phyloP scores from a whole-genome alignment of 1,140 invertebrate species.

The Hyposmocoma kahamanoa region DNA sequence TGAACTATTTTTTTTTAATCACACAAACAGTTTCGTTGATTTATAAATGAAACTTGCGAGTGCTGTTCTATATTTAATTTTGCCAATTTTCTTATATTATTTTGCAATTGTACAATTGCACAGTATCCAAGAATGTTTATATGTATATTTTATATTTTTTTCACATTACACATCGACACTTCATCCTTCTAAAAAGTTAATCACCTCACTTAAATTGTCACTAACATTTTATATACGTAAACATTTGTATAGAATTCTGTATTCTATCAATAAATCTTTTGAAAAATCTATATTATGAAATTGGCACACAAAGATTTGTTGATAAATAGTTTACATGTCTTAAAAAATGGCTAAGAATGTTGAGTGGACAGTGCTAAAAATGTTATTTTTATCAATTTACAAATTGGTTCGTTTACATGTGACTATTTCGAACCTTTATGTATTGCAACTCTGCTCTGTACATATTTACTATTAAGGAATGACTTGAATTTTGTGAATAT shows the following conservation, averaged over 20 bases:
- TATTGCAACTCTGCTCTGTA: too few relatives aligned
- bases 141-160: slow-evolving; percentile 12
- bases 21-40: too few relatives aligned
- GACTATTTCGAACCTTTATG: slow-evolving; percentile 40
- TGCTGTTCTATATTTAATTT: slow-evolving; percentile 14
- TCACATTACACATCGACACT: slow-evolving; percentile 27
- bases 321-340: slow-evolving; percentile 19
- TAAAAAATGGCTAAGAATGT: slow-evolving; percentile 60
- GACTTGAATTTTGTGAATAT: too few relatives aligned
- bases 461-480: too few relatives aligned
- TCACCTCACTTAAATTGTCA: slow-evolving; percentile 15
- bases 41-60: slow-evolving; percentile 12
- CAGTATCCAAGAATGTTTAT: slow-evolving; percentile 21
- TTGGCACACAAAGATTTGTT: slow-evolving; percentile 31
- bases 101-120: slow-evolving; percentile 36
- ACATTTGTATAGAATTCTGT: slow-evolving; percentile 1
- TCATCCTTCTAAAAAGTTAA: slow-evolving; percentile 12
- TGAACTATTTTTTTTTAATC: slow-evolving; percentile 28
- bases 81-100: slow-evolving; percentile 27
- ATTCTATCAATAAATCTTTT: slow-evolving; percentile 29
- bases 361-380: slow-evolving; percentile 58
- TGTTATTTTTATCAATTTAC: slow-evolving; percentile 22
- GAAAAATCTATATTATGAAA: too few relatives aligned
- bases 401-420: slow-evolving; percentile 34
- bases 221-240: slow-evolving; percentile 21